Conservation (phyloP, 2,797 vertebrate genomes). For the Zenarchopterus dispar region DNA sequence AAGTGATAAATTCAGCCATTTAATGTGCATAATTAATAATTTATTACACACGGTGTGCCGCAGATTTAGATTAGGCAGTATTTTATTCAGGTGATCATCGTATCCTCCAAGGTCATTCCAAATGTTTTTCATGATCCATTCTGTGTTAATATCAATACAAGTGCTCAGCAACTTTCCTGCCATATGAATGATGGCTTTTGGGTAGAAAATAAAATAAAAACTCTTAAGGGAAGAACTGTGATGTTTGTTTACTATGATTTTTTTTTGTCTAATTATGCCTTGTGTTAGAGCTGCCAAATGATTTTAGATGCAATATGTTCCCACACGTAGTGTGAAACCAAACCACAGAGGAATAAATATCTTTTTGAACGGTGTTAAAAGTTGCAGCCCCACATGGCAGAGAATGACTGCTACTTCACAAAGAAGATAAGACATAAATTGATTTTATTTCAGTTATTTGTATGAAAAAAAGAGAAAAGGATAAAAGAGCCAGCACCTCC, state of each 20-base stretch:
- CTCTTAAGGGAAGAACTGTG: constrained; percentile 1
- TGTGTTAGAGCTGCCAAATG: constrained; percentile 10
- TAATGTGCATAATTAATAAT: constrained; percentile 80
- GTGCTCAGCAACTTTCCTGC: constrained; percentile 12
- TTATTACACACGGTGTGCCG: constrained; percentile 57
- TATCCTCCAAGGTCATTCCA: constrained; percentile 62
- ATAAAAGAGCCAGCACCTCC: constrained; percentile 11
- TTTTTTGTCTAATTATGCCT: constrained; percentile 15
- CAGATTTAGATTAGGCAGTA: constrained; percentile 65
- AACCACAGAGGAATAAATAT: constrained; percentile 4
- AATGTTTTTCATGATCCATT: constrained; percentile 57
- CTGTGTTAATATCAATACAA: constrained; percentile 26
- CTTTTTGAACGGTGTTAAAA: constrained; percentile 23
- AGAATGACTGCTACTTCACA: constrained; percentile 1
- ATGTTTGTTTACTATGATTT: constrained; percentile 5
- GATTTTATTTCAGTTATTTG: constrained; percentile 13
- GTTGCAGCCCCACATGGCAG: not conserved
- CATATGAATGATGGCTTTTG: not conserved
- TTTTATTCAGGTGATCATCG: constrained; percentile 66
- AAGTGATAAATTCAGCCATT: constrained; percentile 76
- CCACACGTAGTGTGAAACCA: constrained; percentile 13
- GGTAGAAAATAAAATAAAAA: not conserved
- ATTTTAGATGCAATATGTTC: constrained; percentile 5
- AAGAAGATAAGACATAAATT: constrained; percentile 8
- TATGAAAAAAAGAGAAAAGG: not conserved